Evolutionary conservation across 1,140 invertebrate species (phyloP).

Genomic region (Subanguina moxae): DNA sequence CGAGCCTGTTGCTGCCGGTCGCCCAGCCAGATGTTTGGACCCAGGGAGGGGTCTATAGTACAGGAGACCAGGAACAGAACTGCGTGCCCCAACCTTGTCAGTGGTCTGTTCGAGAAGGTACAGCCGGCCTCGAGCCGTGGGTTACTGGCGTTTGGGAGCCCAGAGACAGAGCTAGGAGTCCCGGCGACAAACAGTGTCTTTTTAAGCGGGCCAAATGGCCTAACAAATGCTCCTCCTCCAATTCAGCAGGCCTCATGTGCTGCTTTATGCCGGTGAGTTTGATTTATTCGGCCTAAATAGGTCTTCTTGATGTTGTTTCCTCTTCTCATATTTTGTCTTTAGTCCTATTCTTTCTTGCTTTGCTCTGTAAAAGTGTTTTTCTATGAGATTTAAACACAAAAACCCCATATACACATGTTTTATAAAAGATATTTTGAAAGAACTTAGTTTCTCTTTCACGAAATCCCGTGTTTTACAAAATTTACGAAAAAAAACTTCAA

Average conservation of each 20-base stretch:
- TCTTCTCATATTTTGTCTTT: slow-evolving; percentile 1
- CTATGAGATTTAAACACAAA: no score
- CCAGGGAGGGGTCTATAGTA: background rate
- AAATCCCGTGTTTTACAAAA: no score
- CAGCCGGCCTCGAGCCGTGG: slow-evolving; percentile 18
- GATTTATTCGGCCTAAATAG: no score
- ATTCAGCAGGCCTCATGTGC: slow-evolving; percentile 13
- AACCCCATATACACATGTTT: no score
- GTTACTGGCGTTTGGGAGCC: slow-evolving; percentile 6
- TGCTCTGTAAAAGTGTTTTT: no score
- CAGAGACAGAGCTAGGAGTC: slow-evolving; percentile 5
- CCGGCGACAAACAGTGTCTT: slow-evolving; percentile 24
- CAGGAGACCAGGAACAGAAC: background rate
- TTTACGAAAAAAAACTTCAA: no score
- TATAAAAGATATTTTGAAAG: no score
- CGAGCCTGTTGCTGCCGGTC: slow-evolving; percentile 1
- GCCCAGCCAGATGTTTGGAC: slow-evolving; percentile 22
- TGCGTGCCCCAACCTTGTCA: background rate
- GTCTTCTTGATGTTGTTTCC: no score
- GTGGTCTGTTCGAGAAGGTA: slow-evolving; percentile 24
- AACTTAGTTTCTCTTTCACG: no score
- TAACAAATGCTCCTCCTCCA: background rate
- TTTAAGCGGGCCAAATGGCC: slow-evolving; percentile 28
- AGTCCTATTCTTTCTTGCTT: background rate
- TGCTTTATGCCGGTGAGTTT: slow-evolving; percentile 22